A percentile compares a stretch with the other conserved stretches of the same genome.
Conservation (phyloP, 2,888 invertebrate species). For the Xanthia togata region DNA sequence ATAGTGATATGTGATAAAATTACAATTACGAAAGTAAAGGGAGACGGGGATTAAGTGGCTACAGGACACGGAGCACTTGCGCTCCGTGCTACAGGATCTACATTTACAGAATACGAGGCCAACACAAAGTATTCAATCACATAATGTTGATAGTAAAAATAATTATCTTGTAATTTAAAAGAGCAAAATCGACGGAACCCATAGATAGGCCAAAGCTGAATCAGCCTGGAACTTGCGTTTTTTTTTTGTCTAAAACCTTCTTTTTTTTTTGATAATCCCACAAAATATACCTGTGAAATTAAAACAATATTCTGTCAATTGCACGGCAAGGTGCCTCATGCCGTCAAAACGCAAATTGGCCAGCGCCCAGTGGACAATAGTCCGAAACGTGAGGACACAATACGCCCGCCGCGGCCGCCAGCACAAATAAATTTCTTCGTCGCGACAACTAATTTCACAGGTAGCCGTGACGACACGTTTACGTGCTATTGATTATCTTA, state of each 20-base stretch:
- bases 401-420: conserved; percentile 67
- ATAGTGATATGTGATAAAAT: no score
- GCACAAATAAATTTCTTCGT: conserved; percentile 72
- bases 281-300: conserved; percentile 82
- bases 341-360: conserved; percentile 71
- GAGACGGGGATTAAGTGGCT: neutral
- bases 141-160: neutral
- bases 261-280: conserved; percentile 41
- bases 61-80: no score
- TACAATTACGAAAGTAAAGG: neutral
- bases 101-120: neutral
- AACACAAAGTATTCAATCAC: neutral
- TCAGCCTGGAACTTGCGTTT: conserved; percentile 24
- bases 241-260: conserved; percentile 27
- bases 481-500: conserved; percentile 67
- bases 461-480: conserved; percentile 84
- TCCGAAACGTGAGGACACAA: conserved; percentile 83
- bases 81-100: neutral
- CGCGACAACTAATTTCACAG: conserved; percentile 80
- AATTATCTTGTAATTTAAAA: neutral
- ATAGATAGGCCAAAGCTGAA: neutral
- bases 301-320: conserved; percentile 87
- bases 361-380: conserved; percentile 73
- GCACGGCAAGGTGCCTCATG: conserved; percentile 82
- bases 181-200: conserved; percentile 43